A percentile compares a stretch with the other conserved stretches of the same genome.
Evolutionary conservation across 2,113 vertebrate species (phyloP).

Genomic region (Candoia aspera): DNA sequence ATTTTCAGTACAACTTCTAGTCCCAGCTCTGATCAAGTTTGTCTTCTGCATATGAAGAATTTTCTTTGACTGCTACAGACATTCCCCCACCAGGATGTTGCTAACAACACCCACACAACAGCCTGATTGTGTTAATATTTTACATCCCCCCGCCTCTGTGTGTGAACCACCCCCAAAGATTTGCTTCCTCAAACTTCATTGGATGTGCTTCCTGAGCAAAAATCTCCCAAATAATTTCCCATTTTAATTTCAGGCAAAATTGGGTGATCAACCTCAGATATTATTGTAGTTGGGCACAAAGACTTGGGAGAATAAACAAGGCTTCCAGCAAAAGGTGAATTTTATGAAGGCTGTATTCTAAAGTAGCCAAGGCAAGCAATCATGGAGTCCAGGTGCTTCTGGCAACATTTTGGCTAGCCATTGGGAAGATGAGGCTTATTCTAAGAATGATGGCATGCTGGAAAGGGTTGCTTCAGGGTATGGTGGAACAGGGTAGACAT

Average conservation of each 20-base stretch:
- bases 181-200: not conserved
- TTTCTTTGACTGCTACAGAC: not conserved
- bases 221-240: not conserved
- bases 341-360: not conserved
- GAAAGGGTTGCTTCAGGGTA: not conserved
- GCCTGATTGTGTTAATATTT: not conserved
- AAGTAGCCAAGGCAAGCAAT: not conserved
- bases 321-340: not conserved
- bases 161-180: not conserved
- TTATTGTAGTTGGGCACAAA: not conserved
- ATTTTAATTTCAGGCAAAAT: not conserved
- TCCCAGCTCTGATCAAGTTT: not conserved
- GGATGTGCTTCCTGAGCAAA: not conserved
- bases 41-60: not conserved
- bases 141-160: too few relatives aligned
- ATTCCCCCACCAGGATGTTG: too few relatives aligned
- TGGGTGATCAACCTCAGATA: not conserved
- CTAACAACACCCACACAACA: not conserved
- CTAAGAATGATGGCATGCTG: not conserved
- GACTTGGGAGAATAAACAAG: not conserved
- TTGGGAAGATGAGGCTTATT: not conserved
- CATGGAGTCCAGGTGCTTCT: not conserved
- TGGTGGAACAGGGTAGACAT: not conserved
- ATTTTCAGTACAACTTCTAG: not conserved
- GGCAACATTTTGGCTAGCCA: not conserved